Evolutionary conservation across 2,888 invertebrate species (phyloP).

Genomic region (Cephus spinipes): DNA sequence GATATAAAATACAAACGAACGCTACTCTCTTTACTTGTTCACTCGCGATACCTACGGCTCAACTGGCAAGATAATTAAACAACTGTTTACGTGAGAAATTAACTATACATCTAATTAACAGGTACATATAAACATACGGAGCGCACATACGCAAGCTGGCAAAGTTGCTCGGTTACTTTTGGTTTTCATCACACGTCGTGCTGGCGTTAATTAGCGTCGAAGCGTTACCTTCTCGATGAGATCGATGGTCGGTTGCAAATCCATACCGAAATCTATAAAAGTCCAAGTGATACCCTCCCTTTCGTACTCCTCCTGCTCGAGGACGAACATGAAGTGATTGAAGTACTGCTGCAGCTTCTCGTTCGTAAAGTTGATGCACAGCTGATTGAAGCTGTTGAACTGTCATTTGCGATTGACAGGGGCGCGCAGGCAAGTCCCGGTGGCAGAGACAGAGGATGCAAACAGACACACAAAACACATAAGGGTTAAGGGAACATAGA

Average conservation of each 20-base stretch:
- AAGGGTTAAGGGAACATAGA: background rate
- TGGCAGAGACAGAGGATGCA: slow-evolving; percentile 38
- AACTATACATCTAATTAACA: background rate
- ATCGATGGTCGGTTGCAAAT: slow-evolving; percentile 91
- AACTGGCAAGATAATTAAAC: background rate
- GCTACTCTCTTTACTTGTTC: background rate
- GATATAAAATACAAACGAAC: background rate
- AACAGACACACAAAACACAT: slow-evolving; percentile 41
- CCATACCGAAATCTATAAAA: slow-evolving; percentile 96
- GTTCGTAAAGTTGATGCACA: slow-evolving; percentile 97
- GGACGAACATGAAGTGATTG: slow-evolving; percentile 96
- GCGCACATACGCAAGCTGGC: background rate
- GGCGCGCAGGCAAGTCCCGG: slow-evolving; percentile 24
- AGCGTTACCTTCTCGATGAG: slow-evolving; percentile 83
- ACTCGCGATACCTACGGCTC: background rate
- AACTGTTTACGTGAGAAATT: background rate
- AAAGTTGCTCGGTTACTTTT: background rate
- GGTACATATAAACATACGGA: background rate
- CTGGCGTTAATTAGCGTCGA: slow-evolving; percentile 36
- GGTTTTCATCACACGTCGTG: slow-evolving; percentile 14
- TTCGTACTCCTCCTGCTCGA: slow-evolving; percentile 96
- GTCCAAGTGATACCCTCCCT: slow-evolving; percentile 91
- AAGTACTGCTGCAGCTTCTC: slow-evolving; percentile 96
- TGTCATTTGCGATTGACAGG: slow-evolving; percentile 61
- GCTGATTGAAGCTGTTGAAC: slow-evolving; percentile 95